Conservation (phyloP, 2,888 invertebrate species). For the Altica lythri region DNA sequence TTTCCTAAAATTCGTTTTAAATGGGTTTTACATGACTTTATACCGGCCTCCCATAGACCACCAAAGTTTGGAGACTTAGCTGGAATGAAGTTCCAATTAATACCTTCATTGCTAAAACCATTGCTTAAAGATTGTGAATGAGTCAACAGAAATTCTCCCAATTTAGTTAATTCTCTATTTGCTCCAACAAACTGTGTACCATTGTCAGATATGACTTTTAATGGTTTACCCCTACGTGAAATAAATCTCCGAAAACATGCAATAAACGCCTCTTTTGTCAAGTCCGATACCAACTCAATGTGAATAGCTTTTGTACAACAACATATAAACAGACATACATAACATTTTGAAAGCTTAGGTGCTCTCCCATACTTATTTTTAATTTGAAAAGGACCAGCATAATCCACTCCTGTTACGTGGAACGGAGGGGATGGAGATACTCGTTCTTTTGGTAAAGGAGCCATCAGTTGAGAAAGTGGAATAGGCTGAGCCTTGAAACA, state of each 20-base stretch:
- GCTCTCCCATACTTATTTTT: too few relatives aligned
- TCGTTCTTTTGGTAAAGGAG: slow-evolving; percentile 14
- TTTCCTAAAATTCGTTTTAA: too few relatives aligned
- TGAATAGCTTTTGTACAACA: slow-evolving; percentile 9
- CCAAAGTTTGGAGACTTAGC: slow-evolving; percentile 1
- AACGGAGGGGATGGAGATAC: slow-evolving; percentile 21
- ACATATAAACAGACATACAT: slow-evolving; percentile 12
- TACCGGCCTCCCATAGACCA: too few relatives aligned
- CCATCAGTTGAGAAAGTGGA: slow-evolving; percentile 12
- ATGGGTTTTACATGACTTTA: too few relatives aligned
- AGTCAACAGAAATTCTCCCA: too few relatives aligned
- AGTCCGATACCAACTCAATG: slow-evolving; percentile 3
- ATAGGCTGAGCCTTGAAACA: slow-evolving; percentile 24
- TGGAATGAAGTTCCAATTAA: too few relatives aligned
- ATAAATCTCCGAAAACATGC: slow-evolving; percentile 3
- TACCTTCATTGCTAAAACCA: not conserved
- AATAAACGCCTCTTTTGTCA: slow-evolving; percentile 4
- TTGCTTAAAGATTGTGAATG: not conserved
- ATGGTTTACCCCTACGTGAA: slow-evolving; percentile 3
- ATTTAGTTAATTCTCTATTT: too few relatives aligned
- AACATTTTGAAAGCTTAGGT: slow-evolving; percentile 5
- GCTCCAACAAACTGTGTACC: not conserved
- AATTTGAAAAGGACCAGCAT: too few relatives aligned
- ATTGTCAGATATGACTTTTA: slow-evolving; percentile 1
- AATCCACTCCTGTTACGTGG: too few relatives aligned